These are phyloP conservation scores for Chiroxiphia lanceolata DNA, from an alignment of 2,797 vertebrate species.

Conservation along the genomic window DNA sequence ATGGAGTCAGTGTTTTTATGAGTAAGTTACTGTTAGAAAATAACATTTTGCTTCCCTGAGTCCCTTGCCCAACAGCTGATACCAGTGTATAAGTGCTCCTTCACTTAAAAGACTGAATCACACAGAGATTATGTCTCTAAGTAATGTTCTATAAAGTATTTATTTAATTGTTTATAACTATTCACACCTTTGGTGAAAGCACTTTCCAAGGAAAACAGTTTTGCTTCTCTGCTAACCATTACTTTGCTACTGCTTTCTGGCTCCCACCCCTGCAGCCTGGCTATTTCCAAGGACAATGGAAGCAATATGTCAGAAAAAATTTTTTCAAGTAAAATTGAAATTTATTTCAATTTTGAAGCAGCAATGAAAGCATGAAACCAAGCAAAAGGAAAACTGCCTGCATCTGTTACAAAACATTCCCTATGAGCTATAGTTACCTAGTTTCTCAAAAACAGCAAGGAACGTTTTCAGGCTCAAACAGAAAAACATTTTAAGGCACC, in stretches of 20 bases:
- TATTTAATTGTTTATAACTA: not conserved
- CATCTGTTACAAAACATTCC: not conserved
- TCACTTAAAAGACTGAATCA: not conserved
- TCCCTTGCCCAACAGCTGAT: not conserved
- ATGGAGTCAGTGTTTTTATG: accelerated
- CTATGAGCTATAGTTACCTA: not conserved
- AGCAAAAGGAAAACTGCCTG: not conserved
- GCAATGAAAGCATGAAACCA: not conserved
- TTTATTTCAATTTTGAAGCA: not conserved
- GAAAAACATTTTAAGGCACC: not conserved
- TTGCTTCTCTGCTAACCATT: not conserved
- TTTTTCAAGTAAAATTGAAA: not conserved
- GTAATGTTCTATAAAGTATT: not conserved
- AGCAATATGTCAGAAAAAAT: not conserved
- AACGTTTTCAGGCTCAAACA: not conserved
- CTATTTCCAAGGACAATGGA: not conserved
- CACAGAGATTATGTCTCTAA: not conserved
- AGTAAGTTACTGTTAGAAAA: not conserved
- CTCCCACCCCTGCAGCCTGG: not conserved
- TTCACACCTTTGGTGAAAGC: not conserved
- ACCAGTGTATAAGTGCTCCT: too few species aligned
- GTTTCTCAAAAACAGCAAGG: not conserved
- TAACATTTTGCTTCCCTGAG: not conserved
- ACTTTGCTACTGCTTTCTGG: not conserved
- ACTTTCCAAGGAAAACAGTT: not conserved